phyloP scores from a whole-genome alignment of 2,797 vertebrate species.

The Sebastes trivittatus region DNA sequence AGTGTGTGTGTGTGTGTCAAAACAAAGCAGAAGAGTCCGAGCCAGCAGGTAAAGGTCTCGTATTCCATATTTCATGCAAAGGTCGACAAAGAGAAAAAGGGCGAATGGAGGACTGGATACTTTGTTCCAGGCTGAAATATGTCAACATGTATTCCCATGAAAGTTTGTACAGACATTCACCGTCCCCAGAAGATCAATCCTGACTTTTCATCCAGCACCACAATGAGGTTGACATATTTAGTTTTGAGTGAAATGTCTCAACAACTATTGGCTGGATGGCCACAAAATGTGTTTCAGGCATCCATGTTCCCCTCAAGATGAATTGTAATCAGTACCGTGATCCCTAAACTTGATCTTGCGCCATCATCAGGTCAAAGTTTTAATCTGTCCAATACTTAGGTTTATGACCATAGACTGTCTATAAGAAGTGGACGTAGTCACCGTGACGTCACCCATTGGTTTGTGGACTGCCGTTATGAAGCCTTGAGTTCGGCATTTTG shows the following conservation, averaged over 20 bases:
- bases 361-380: neutral
- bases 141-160: neutral
- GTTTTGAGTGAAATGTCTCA: neutral
- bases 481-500: no score
- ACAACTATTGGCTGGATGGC: neutral
- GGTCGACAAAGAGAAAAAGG: neutral
- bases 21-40: neutral
- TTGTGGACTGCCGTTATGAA: no score
- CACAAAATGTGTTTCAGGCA: neutral
- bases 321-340: neutral
- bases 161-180: neutral
- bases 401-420: neutral
- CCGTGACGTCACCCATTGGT: no score
- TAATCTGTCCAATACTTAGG: neutral
- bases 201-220: neutral
- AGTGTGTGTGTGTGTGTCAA: neutral
- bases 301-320: neutral
- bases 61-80: conserved; percentile 6
- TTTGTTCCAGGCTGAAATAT: neutral
- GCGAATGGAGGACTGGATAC: neutral
- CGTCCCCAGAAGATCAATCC: neutral
- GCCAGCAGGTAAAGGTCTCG: neutral
- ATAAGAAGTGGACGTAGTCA: no score
- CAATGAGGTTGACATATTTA: neutral
- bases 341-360: neutral